phyloP scores from a whole-genome alignment of 2,888 invertebrate genomes.

The Encarsia formosa region DNA sequence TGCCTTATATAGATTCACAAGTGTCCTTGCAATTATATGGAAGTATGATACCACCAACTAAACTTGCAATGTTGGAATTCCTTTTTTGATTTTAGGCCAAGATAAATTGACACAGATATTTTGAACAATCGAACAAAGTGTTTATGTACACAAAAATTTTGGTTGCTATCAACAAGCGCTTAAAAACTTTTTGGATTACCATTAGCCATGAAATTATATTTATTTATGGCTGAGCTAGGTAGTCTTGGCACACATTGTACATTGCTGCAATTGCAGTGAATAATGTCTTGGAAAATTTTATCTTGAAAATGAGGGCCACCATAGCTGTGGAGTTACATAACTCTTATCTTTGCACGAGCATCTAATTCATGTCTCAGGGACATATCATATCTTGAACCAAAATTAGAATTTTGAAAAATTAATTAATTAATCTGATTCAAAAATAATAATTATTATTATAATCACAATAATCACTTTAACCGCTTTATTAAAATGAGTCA shows the following conservation, averaged over 20 bases:
- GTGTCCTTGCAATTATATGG: conserved; percentile 27
- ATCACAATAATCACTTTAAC: conserved; percentile 78
- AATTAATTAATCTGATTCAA: conserved; percentile 7
- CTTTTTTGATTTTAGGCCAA: conserved; percentile 28
- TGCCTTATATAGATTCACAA: conserved; percentile 15
- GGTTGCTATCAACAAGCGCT: too few species aligned
- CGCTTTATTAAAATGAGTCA: conserved; percentile 38
- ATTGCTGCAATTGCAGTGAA: conserved; percentile 24
- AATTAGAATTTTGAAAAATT: conserved; percentile 23
- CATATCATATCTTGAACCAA: conserved; percentile 25
- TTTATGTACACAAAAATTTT: too few species aligned
- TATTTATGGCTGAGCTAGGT: conserved; percentile 24
- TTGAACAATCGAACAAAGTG: conserved; percentile 23
- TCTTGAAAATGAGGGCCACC: conserved; percentile 33
- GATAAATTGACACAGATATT: conserved; percentile 29
- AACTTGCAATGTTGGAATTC: conserved; percentile 27
- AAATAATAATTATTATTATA: conserved; percentile 33
- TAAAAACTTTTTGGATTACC: conserved; percentile 21
- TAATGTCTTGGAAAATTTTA: conserved; percentile 26
- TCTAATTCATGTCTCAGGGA: conserved; percentile 26
- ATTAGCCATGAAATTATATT: conserved; percentile 22
- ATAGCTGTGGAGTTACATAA: conserved; percentile 44
- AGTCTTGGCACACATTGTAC: conserved; percentile 18
- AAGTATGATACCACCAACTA: conserved; percentile 18
- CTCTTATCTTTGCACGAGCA: conserved; percentile 32